Conservation (phyloP, 2,113 vertebrate species). For the Python bivittatus region DNA sequence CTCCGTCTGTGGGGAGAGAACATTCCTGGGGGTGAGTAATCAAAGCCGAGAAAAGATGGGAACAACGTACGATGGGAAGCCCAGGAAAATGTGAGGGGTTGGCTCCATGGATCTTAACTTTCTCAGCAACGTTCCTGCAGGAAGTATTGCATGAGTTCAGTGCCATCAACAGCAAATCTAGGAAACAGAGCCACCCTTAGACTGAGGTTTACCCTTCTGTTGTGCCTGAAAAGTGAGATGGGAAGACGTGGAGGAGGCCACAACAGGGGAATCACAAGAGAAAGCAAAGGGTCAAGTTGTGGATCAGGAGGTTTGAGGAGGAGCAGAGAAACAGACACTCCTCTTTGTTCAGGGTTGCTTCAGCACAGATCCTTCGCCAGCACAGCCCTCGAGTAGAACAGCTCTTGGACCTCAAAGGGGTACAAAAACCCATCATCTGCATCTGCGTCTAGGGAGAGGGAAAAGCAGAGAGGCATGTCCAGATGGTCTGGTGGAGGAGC, state of each 20-base stretch:
- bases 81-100: neutral
- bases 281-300: neutral
- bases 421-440: neutral
- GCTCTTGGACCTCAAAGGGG: neutral
- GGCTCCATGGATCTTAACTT: neutral
- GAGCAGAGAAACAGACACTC: neutral
- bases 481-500: neutral
- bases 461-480: neutral
- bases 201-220: neutral
- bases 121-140: neutral
- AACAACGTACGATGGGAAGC: neutral
- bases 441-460: neutral
- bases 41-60: accelerated
- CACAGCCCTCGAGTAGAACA: neutral
- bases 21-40: neutral
- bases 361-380: neutral
- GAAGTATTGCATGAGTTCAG: neutral
- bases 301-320: neutral
- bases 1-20: neutral
- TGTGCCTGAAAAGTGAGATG: neutral
- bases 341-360: neutral
- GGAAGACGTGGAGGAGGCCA: neutral
- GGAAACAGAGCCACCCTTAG: neutral
- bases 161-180: neutral
- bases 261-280: neutral